Evolutionary conservation across 2,113 vertebrate genomes (phyloP).

Genomic region (Lophius piscatorius): DNA sequence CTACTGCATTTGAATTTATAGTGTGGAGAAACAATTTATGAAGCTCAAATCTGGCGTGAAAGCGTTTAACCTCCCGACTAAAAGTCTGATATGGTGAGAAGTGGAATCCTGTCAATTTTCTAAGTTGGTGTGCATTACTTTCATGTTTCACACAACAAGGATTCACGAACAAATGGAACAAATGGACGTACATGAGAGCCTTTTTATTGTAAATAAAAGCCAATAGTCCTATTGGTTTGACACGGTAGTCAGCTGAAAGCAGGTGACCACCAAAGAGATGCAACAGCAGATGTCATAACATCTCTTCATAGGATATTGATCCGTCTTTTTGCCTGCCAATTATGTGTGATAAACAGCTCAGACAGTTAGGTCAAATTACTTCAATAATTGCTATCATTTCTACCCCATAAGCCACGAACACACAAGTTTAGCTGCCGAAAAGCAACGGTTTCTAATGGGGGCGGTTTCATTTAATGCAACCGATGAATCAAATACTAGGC

Average conservation of each 20-base stretch:
- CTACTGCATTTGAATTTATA: neutral
- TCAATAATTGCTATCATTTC: conserved; percentile 46
- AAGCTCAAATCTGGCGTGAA: conserved; percentile 9
- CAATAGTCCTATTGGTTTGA: conserved; percentile 30
- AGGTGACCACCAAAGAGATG: conserved; percentile 37
- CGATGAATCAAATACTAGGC: conserved; percentile 69
- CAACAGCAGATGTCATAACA: conserved; percentile 54
- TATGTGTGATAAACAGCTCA: conserved; percentile 61
- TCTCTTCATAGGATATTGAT: conserved; percentile 69
- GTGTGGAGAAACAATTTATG: neutral
- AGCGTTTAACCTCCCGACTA: too few relatives aligned
- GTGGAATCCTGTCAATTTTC: neutral
- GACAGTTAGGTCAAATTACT: conserved; percentile 43
- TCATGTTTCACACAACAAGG: conserved; percentile 1
- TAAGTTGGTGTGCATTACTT: neutral
- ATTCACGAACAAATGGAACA: too few relatives aligned
- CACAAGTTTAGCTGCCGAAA: neutral
- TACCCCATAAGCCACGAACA: conserved; percentile 7
- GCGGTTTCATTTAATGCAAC: conserved; percentile 55
- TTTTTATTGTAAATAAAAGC: conserved; percentile 23
- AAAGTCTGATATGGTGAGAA: conserved; percentile 9
- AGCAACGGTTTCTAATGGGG: conserved; percentile 38
- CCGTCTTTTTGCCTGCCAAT: conserved; percentile 51
- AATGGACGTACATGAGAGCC: neutral
- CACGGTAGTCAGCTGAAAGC: conserved; percentile 30